These are phyloP conservation scores for Sinonovacula constricta DNA, from an alignment of 1,140 invertebrate genomes.

Conservation along the genomic window DNA sequence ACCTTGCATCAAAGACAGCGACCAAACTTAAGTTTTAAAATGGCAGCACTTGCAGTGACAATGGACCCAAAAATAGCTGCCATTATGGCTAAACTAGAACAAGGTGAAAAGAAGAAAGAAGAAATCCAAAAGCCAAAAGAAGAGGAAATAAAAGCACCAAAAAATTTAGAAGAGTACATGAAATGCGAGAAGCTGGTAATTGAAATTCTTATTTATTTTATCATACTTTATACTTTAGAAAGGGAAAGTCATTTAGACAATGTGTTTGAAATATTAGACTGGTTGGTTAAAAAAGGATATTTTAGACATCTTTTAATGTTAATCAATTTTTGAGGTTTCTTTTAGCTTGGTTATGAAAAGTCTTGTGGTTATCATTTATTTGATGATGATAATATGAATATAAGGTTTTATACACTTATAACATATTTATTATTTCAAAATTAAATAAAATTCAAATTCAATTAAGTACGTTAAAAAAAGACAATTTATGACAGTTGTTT, in stretches of 20 bases:
- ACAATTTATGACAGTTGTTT: background rate
- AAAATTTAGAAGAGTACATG: constrained; percentile 59
- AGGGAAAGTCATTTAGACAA: too few relatives aligned
- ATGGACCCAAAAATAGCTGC: constrained; percentile 36
- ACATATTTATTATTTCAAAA: background rate
- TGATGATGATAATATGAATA: too few relatives aligned
- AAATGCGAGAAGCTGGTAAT: constrained; percentile 59
- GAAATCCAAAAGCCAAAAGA: constrained; percentile 1
- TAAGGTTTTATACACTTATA: too few relatives aligned
- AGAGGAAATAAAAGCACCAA: constrained; percentile 49
- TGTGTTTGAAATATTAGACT: background rate
- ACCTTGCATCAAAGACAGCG: too few relatives aligned
- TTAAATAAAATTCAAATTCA: background rate
- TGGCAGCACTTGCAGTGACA: too few relatives aligned
- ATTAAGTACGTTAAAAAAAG: background rate
- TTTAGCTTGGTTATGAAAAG: too few relatives aligned
- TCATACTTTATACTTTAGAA: too few relatives aligned
- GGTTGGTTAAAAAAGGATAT: constrained; percentile 10
- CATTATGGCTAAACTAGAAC: constrained; percentile 39
- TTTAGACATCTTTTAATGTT: background rate
- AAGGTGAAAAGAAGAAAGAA: constrained; percentile 19
- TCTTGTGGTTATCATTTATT: too few relatives aligned
- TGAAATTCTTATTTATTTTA: too few relatives aligned
- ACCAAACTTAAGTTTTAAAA: too few relatives aligned
- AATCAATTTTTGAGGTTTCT: background rate